Evolutionary conservation across 2,113 vertebrate species (phyloP), one percentile per base, ranked within the genome.

Genomic region (Rallus limicola): DNA sequence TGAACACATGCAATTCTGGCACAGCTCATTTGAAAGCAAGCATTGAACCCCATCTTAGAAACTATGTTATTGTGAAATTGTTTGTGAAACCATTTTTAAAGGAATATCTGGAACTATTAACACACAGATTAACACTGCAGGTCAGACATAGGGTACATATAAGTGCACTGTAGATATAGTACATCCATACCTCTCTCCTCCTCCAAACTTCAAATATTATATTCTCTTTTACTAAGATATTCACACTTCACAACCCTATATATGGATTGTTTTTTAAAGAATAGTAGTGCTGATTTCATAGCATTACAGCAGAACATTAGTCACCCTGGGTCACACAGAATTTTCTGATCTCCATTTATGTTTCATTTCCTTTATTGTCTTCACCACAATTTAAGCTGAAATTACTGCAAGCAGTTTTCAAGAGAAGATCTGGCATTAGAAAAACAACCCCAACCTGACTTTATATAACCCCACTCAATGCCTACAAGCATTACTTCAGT

Each of bases 361-460:
- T 53, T 84, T 71, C 5, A 92, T 86, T 94, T 88, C 55, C 77
- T 88, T 52, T 31, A 25, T 26, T 62, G 55, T 84, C 93, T 95
- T 95, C 44, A 88, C 52, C 68, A 96, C 53, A 83, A 75, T 53
- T 90, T 97, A 91, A 86, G 42, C 13, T 88, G 25, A 88, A 96
- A 95, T 81, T 56, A 95, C 62, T 87, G 68, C 83, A 63, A 95
- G 95, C 44, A 77, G 67, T 29, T 55, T 65, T 70, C 84, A 74
- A 38, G 31, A 46, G 44, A 82, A 64, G 64, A 79, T 50, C 24
- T 58, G 82, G 38, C 67, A 88, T 12, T 20, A 59, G 52, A 63
- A 87, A 93, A 62, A 88, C 86, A 84, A 80, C 88, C 77, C 88
- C 28, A 78, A 48, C 65, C 42, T 92, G 50, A 80, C 69, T 88